Percentiles rank a stretch among this genome's conserved stretches.
phyloP scores from a whole-genome alignment of 2,113 vertebrate genomes.

The Zapus hudsonius region DNA sequence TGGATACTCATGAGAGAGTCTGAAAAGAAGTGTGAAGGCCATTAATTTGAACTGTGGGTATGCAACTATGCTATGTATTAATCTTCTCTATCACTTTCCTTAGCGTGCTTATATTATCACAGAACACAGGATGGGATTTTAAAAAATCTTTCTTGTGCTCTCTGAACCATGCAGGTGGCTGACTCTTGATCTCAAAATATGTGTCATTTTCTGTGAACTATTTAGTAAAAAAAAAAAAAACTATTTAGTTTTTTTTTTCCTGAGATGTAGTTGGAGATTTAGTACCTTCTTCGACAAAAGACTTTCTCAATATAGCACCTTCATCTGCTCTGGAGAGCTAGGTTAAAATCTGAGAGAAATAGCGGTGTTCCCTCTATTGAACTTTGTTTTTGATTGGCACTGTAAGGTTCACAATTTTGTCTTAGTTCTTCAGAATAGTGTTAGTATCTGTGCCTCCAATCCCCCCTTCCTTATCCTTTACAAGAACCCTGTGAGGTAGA shows the following conservation, averaged over 20 bases:
- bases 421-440: constrained; percentile 57
- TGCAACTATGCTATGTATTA: constrained; percentile 57
- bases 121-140: constrained; percentile 55
- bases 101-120: constrained; percentile 68
- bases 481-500: background rate
- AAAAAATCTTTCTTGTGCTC: constrained; percentile 46
- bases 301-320: constrained; percentile 70
- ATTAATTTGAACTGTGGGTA: constrained; percentile 71
- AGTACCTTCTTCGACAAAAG: constrained; percentile 72
- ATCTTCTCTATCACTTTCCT: constrained; percentile 72
- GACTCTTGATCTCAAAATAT: constrained; percentile 77
- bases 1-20: background rate
- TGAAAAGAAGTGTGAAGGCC: constrained; percentile 48
- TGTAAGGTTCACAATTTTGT: constrained; percentile 55
- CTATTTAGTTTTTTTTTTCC: constrained; percentile 52
- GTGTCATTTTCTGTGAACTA: constrained; percentile 73
- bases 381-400: constrained; percentile 65
- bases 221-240: too few species aligned
- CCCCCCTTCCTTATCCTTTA: background rate
- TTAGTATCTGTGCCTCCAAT: constrained; percentile 25
- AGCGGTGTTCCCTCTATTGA: constrained; percentile 63
- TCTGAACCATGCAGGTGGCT: constrained; percentile 68
- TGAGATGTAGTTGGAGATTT: constrained; percentile 76
- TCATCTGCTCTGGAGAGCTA: constrained; percentile 63
- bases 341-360: constrained; percentile 68